phyloP scores from a whole-genome alignment of 2,888 invertebrate genomes.

The Microctonus brassicae region DNA sequence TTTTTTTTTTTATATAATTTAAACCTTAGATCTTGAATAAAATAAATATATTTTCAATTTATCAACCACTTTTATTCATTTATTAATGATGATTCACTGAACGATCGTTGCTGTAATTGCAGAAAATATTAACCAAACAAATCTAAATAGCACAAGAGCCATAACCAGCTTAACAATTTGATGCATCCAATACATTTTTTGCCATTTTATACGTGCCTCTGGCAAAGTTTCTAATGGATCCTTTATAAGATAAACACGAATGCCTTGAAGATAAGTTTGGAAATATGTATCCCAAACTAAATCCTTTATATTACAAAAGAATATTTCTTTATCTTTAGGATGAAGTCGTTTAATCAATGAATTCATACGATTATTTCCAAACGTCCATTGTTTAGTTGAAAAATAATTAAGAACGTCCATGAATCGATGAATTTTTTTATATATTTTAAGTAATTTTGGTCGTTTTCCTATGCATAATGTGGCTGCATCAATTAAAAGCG shows the following conservation, averaged over 20 bases:
- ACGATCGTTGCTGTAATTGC: conserved; percentile 36
- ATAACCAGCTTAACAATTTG: conserved; percentile 61
- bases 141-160: conserved; percentile 54
- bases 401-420: conserved; percentile 84
- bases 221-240: conserved; percentile 83
- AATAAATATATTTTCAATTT: too few species aligned
- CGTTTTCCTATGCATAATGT: conserved; percentile 74
- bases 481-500: conserved; percentile 74
- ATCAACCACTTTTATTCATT: too few species aligned
- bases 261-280: conserved; percentile 78
- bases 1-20: too few species aligned
- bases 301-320: conserved; percentile 80
- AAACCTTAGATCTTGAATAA: too few species aligned
- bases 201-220: conserved; percentile 73
- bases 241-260: conserved; percentile 83
- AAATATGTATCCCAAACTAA: conserved; percentile 84
- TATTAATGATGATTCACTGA: too few species aligned
- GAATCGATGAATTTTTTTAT: conserved; percentile 81
- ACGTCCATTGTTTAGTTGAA: conserved; percentile 83
- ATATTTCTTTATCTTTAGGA: conserved; percentile 74
- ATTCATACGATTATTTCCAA: conserved; percentile 75
- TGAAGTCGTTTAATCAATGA: conserved; percentile 74
- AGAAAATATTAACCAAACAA: conserved; percentile 58
- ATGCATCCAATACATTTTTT: conserved; percentile 69
- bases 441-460: conserved; percentile 80